Base-by-base conservation (phyloP, 2,888 invertebrate species). In the Autographa gamma region DNA sequence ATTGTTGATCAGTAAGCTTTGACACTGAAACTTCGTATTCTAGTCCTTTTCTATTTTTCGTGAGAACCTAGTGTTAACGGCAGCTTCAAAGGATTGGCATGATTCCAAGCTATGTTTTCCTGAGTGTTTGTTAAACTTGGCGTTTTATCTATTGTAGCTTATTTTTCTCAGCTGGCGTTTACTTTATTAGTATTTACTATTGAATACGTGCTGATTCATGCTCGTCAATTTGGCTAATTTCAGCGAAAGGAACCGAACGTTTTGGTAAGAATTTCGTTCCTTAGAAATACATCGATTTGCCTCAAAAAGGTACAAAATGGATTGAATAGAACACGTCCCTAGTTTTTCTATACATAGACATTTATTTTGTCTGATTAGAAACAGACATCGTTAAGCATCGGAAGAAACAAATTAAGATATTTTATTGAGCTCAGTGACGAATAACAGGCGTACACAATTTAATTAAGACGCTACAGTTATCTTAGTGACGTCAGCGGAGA, bases 81-180 rank as follows among this genome's bases (percentile, higher is more conserved):
- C 56, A 65, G 54, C 59, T 58, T 54, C 69, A 63, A 74, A 79
- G 59, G 41, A 25, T 54, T 79, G 80, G 79, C 65, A 31, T 38
- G 9, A 2, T n/a, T 74, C 76, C 76, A 76, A 69, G 54, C n/a
- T 60, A 54, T 61, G 52, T 31, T 9, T 6, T 54, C n/a, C 25
- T 61, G 59, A 69, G 56, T 63, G 76, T 14, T 61, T 9, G 31
- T 32, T 34, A 62, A 14, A 72, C 60, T 25, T 41, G 56, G 38
- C 25, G 19, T 68, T 9, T 38, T 52, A 68, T 16, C 19, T 25
- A 56, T 25, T 19, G 25, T 48, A 56, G 25, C 19, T 56, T 56
- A 25, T 19, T 56, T 56, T 56, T 56, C 54, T 11, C 19, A 56
- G 25, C 19, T 56, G 11, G 11, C 54, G 54, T 56, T 25, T 48